A percentile compares a stretch with the other conserved stretches of the same genome.
phyloP scores from a whole-genome alignment of 2,113 vertebrate species.

The Neolamprologus kungweensis region DNA sequence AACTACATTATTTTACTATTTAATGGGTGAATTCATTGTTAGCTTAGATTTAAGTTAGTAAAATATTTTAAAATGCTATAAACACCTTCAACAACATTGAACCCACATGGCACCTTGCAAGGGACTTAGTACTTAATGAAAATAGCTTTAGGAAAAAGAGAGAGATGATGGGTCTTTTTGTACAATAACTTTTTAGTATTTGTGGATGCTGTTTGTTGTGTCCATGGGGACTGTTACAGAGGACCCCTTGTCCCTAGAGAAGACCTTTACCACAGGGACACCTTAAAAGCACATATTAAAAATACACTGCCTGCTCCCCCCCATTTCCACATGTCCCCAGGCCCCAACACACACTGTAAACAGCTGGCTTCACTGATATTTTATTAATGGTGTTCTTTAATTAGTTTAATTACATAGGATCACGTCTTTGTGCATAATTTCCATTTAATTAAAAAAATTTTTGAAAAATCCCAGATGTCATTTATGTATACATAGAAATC shows the following conservation, averaged over 20 bases:
- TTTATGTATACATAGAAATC: conserved; percentile 57
- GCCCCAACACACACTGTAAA: conserved; percentile 67
- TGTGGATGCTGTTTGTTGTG: conserved; percentile 53
- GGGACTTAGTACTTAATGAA: neutral
- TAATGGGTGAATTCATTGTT: neutral
- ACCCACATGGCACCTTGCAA: neutral
- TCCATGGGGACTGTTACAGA: conserved; percentile 42
- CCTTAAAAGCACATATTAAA: conserved; percentile 75
- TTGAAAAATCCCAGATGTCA: conserved; percentile 45
- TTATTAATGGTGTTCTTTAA: conserved; percentile 81
- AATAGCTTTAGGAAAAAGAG: conserved; percentile 1
- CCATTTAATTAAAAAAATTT: conserved; percentile 47
- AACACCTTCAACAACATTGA: neutral
- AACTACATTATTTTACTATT: neutral
- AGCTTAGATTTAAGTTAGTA: neutral
- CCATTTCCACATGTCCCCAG: conserved; percentile 49
- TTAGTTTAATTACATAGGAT: conserved; percentile 77
- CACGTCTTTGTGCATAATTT: conserved; percentile 73
- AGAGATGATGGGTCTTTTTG: neutral
- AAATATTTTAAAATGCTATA: neutral
- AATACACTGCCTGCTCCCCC: conserved; percentile 56
- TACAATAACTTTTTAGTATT: conserved; percentile 11
- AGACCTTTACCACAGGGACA: conserved; percentile 49
- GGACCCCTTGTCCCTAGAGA: conserved; percentile 46
- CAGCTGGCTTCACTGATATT: conserved; percentile 76